These are phyloP conservation scores for Arbacia lixula DNA, from an alignment of 53 echinoderm and acorn worm species.

Conservation along the genomic window DNA sequence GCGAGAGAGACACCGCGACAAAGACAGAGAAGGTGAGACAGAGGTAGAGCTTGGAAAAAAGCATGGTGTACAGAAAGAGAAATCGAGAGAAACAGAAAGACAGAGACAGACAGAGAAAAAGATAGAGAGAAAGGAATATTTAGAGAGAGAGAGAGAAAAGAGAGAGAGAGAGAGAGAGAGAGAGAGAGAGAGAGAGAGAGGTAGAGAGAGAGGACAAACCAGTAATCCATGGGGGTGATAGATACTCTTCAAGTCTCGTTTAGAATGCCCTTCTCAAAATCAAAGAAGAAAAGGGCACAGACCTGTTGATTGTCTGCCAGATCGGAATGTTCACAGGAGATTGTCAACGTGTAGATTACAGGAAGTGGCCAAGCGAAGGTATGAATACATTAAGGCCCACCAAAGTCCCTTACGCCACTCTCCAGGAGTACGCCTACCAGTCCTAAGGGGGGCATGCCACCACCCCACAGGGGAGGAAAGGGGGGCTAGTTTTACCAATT, in stretches of 20 bases:
- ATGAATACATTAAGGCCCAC: conserved; percentile 16
- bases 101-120: background rate
- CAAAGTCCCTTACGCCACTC: background rate
- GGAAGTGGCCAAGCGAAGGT: conserved; percentile 11
- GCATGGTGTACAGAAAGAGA: background rate
- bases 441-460: background rate
- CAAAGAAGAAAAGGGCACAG: too few species aligned
- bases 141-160: background rate
- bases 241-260: too few species aligned
- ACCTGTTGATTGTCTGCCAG: background rate
- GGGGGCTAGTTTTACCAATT: conserved; percentile 24
- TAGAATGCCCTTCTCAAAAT: too few species aligned
- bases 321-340: conserved; percentile 9
- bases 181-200: background rate
- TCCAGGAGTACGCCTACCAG: background rate
- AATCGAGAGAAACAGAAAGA: too few species aligned
- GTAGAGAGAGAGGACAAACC: too few species aligned
- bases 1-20: too few species aligned
- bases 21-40: too few species aligned
- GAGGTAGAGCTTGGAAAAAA: too few species aligned
- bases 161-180: background rate
- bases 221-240: too few species aligned
- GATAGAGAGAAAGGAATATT: too few species aligned
- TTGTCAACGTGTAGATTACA: background rate
- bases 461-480: background rate